Evolutionary conservation across 2,888 invertebrate species (phyloP).

Genomic region (Dynastes maya): DNA sequence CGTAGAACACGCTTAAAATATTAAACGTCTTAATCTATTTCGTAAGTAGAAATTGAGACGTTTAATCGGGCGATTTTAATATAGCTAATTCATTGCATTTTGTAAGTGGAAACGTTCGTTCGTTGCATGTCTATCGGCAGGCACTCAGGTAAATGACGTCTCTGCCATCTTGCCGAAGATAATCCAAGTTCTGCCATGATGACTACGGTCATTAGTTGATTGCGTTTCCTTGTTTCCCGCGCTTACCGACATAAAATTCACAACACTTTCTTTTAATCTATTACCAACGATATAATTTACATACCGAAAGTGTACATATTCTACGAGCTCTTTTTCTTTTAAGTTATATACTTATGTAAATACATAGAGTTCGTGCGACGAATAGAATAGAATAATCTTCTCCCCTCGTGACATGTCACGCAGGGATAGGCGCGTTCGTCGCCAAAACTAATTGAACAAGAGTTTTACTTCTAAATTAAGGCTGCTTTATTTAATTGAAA

Average conservation of each 20-base stretch:
- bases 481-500: constrained; percentile 23
- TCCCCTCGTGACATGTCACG: constrained; percentile 44
- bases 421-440: constrained; percentile 34
- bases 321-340: constrained; percentile 15
- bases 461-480: constrained; percentile 36
- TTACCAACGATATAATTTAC: constrained; percentile 45
- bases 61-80: constrained; percentile 54
- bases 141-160: constrained; percentile 67
- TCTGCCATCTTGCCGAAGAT: constrained; percentile 63
- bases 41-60: constrained; percentile 31
- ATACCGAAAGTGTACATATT: constrained; percentile 35
- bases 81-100: constrained; percentile 57
- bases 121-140: constrained; percentile 66
- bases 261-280: constrained; percentile 47
- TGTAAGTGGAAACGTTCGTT: constrained; percentile 59
- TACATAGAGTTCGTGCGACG: constrained; percentile 4
- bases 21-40: not conserved
- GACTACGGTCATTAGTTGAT: constrained; percentile 60
- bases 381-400: constrained; percentile 27
- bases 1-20: no score
- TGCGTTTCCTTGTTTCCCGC: constrained; percentile 54
- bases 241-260: constrained; percentile 46
- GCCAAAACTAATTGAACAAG: constrained; percentile 33
- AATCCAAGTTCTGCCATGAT: constrained; percentile 58
- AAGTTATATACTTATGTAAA: no score